Percentiles rank a stretch among this genome's conserved stretches.
Evolutionary conservation across 2,113 vertebrate species (phyloP).

Genomic region (Capreolus pygargus): DNA sequence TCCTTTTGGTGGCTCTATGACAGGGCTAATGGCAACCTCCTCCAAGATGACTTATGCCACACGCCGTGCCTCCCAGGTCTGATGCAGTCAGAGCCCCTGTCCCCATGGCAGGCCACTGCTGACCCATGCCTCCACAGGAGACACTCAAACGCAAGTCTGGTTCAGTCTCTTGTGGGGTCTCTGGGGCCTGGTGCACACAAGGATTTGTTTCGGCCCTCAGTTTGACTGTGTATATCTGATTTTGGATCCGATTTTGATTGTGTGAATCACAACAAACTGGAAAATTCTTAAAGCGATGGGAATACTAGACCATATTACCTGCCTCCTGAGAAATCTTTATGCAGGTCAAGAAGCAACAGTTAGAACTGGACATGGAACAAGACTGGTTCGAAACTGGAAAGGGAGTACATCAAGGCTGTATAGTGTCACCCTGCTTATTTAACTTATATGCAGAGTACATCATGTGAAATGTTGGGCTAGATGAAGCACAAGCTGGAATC

Average conservation of each 20-base stretch:
- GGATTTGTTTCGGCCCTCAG: background rate
- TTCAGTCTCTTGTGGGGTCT: background rate
- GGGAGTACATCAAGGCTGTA: background rate
- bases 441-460: background rate
- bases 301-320: background rate
- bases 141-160: background rate
- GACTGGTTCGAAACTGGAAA: background rate
- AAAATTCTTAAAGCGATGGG: background rate
- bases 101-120: background rate
- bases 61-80: background rate
- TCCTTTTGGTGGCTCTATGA: background rate
- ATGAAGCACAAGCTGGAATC: background rate
- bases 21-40: background rate
- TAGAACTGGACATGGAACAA: background rate
- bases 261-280: background rate
- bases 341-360: background rate
- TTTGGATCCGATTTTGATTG: background rate
- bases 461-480: background rate
- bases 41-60: background rate
- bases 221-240: background rate
- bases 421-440: background rate
- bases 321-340: background rate
- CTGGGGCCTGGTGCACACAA: background rate
- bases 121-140: background rate
- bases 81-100: background rate